Base-by-base conservation (phyloP, 64 coral and sea anemone genomes). In the Orbicella faveolata region DNA sequence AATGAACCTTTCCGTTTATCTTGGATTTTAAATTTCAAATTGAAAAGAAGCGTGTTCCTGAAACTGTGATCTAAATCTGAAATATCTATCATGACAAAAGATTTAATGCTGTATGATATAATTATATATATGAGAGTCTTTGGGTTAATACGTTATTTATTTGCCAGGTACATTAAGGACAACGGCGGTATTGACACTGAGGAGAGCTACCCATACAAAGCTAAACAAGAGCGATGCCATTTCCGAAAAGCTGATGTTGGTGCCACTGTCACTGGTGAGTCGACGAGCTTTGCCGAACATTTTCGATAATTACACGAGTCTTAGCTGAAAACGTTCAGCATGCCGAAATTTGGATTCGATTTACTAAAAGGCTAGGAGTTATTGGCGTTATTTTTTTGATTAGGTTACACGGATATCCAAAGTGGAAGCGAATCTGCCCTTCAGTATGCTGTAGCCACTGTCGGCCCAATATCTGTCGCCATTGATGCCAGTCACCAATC, bases 171-270 rank as follows among this genome's bases (percentile, higher is more conserved):
- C 52, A 91, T 98, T 80, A 98, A 98, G 75, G 88, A 90, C 36
- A 98, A 98, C 62, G 26, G 26, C 61, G 96, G 96, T 48, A 95
- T 98, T 72, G 96, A 98, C 30, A 98, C 93, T 1, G 96, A 98
- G 65, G 36, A 81, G 18, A 95, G 93, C 68, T 98, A 98, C 64
- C 96, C 96, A 7, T 98, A 98, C 64, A 83, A 52, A 75, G 96
- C 83, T 39, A 23, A 15, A 51, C 63, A 90, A 26, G 88, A 23
- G 35, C 17, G 44, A 23, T 94, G 93, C 35, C 26, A 79, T 54
- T 94, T 94, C 55, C 87, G 73, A 34, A 13, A 2, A 15, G 25
- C 51, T 35, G 66, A 33, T 34, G 87, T 94, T 72, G 93, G 93
- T 36, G 93, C 93, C 34, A 90, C 82, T 79, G 88, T 69, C 23